phyloP scores from a whole-genome alignment of 2,797 vertebrate genomes.

The Carcharodon carcharias region DNA sequence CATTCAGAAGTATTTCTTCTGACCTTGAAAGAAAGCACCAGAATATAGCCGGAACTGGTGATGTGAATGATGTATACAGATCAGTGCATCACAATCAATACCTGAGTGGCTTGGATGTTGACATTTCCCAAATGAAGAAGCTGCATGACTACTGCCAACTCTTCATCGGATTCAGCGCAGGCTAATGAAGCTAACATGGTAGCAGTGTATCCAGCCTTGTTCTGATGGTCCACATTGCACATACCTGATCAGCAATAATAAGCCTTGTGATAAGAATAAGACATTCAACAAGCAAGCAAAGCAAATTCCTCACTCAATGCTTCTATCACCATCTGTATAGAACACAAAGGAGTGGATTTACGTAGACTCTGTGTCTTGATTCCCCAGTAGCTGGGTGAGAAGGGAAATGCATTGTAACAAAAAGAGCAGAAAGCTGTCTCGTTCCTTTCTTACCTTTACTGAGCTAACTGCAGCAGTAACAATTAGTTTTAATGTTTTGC shows the following conservation, averaged over 20 bases:
- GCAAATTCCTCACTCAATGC: not conserved
- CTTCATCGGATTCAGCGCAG: slow-evolving; percentile 70
- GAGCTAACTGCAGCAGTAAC: not conserved
- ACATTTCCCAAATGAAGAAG: slow-evolving; percentile 79
- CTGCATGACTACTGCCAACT: slow-evolving; percentile 84
- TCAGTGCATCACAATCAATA: slow-evolving; percentile 43
- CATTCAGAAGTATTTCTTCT: not conserved
- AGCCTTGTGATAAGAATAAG: not conserved
- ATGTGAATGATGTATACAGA: not conserved
- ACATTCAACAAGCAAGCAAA: not conserved
- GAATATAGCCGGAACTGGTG: not conserved
- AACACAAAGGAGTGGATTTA: not conserved
- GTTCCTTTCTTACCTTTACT: not conserved
- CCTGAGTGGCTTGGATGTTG: slow-evolving; percentile 83
- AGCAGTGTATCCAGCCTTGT: slow-evolving; percentile 87
- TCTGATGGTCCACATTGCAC: slow-evolving; percentile 81
- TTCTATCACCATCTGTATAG: not conserved
- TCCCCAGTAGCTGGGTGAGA: not conserved
- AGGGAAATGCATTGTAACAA: not conserved
- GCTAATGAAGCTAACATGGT: slow-evolving; percentile 92
- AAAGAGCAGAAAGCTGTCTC: not conserved
- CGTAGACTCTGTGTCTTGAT: not conserved
- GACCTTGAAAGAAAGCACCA: not conserved
- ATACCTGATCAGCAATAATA: slow-evolving; percentile 58
- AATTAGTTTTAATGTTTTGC: not conserved